These are phyloP conservation scores for Ladona fulva DNA, from an alignment of 1,140 invertebrate genomes.

Conservation along the genomic window DNA sequence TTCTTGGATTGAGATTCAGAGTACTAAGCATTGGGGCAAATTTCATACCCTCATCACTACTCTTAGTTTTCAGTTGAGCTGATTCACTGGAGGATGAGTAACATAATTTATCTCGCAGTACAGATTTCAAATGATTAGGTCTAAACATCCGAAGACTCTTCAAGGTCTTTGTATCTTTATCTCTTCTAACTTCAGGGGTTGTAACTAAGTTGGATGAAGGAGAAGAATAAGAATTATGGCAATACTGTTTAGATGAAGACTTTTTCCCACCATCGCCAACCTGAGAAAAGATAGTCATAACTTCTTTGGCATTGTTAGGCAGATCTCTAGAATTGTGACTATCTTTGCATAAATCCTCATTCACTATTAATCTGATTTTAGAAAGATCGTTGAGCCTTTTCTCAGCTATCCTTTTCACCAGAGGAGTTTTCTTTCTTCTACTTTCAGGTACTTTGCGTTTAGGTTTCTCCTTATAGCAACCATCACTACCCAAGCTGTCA, in stretches of 20 bases:
- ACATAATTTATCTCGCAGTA: constrained; percentile 28
- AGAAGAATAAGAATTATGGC: background rate
- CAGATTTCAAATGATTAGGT: constrained; percentile 35
- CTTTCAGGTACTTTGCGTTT: constrained; percentile 23
- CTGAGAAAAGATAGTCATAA: constrained; percentile 16
- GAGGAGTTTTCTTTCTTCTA: constrained; percentile 15
- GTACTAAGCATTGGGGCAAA: constrained; percentile 41
- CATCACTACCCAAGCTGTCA: constrained; percentile 38
- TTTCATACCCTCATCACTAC: constrained; percentile 28
- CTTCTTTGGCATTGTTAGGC: constrained; percentile 12
- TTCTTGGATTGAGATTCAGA: constrained; percentile 42
- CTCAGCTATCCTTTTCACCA: constrained; percentile 12
- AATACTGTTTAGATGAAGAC: background rate
- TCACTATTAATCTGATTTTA: constrained; percentile 15
- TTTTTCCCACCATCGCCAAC: constrained; percentile 13
- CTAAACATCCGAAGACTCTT: constrained; percentile 47
- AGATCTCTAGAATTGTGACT: constrained; percentile 13
- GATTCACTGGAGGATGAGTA: constrained; percentile 12
- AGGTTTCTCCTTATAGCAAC: constrained; percentile 23
- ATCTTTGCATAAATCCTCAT: constrained; percentile 13
- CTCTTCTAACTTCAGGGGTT: constrained; percentile 22
- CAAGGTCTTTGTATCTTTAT: constrained; percentile 44
- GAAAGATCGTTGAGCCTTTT: constrained; percentile 17
- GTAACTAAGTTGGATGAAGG: constrained; percentile 16
- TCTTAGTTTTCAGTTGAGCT: constrained; percentile 30